Base-by-base conservation (phyloP, 2,888 invertebrate species). In the Eledona agricola region DNA sequence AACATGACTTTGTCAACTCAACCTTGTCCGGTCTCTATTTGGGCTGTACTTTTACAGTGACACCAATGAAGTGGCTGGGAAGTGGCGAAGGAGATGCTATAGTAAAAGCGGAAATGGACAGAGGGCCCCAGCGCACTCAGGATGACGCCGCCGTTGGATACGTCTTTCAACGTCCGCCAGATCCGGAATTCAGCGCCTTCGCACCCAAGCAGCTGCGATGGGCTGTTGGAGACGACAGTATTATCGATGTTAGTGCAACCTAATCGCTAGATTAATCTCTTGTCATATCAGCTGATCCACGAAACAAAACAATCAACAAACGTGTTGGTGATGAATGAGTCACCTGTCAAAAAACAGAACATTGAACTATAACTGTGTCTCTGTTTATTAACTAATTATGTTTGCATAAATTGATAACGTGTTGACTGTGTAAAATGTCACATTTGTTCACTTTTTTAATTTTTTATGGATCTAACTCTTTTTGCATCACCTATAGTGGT, bases 131-230 rank as follows among this genome's bases (percentile, higher is more conserved):
- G 77, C 85, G 88, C 70, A 80, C 88, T 59, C 90, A 90, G 78
- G 94, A 95, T 77, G 95, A 95, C 82, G 93, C 93, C 59, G 88
- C 90, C 76, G 94, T 94, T 64, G 91, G 93, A 70, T 96, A 96
- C 77, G 91, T 93, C 64, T 96, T 92, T 75, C 93, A 93, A 74
- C 78, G 89, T 62, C 87, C 88, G 57, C 88, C 89, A 61, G 93
- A 93, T 73, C 85, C 86, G 45, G 93, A 93, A 73, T 86, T 92
- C 73, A 83, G 86, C 57, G 81, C 86, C 58, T 76, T 74, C 53
- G 86, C 86, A 57, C 85, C 86, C 34, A 90, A 90, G 76, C 82
- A 81, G 64, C 84, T 88, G 65, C 85, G 89, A 63, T 95, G 95
- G 95, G 89, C 92, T 20, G 65, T 66, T 34, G 93, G 91, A 54